phyloP scores from a whole-genome alignment of 2,797 vertebrate genomes.

The Silurus lanzhouensis region DNA sequence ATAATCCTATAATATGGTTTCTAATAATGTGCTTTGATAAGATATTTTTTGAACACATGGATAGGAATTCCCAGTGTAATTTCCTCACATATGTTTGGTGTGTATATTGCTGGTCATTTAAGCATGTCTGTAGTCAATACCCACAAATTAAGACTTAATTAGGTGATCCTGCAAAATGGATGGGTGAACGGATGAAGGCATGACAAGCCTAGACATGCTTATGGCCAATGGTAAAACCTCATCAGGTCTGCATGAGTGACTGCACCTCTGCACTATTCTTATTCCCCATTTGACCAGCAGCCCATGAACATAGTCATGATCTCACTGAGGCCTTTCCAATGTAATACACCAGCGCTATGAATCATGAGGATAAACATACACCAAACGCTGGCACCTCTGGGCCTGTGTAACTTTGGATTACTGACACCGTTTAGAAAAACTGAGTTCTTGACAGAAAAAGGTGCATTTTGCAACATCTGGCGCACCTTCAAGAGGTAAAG shows the following conservation, averaged over 20 bases:
- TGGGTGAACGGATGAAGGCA: background rate
- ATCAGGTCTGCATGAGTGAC: slow-evolving; percentile 13
- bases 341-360: slow-evolving; percentile 40
- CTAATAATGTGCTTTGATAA: background rate
- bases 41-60: background rate
- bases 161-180: slow-evolving; percentile 2
- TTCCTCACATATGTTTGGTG: background rate
- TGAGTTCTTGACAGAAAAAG: slow-evolving; percentile 43
- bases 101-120: background rate
- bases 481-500: slow-evolving; percentile 24
- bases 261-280: slow-evolving; percentile 32
- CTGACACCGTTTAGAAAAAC: slow-evolving; percentile 41
- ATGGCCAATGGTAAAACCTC: background rate
- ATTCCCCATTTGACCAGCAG: slow-evolving; percentile 41
- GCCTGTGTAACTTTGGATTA: slow-evolving; percentile 40
- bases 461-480: slow-evolving; percentile 49
- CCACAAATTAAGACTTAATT: background rate
- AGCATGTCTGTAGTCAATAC: background rate
- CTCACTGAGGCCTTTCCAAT: slow-evolving; percentile 52
- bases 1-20: background rate
- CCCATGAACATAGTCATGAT: slow-evolving; percentile 44
- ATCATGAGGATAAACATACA: slow-evolving; percentile 52
- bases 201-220: background rate
- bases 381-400: slow-evolving; percentile 46
- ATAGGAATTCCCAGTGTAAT: background rate